Base-by-base conservation (phyloP, 2,888 invertebrate genomes). In the Taenaris catops region DNA sequence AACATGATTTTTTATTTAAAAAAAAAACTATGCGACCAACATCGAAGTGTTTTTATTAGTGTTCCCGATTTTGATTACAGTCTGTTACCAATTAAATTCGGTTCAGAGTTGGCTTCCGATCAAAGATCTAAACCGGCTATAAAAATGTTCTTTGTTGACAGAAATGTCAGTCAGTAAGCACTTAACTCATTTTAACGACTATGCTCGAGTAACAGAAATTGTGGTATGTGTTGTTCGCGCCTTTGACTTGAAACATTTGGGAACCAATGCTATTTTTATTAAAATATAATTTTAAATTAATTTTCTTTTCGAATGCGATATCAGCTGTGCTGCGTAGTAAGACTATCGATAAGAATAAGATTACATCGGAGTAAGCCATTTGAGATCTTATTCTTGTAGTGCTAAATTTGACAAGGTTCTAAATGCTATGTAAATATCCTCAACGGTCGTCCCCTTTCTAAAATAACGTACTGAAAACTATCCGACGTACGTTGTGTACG, bases 101-200 rank as follows among this genome's bases (percentile, higher is more conserved):
- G 49, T 53, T 56, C 50, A 47, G 41, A 44, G 39, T 59, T 72
- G 72, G 71, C 72, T 67, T 62, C 62, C 48, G 66, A 70, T 74
- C 71, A 73, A 73, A 67, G 62, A 61, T 61, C 53, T 62, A 21
- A 38, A 27, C 28, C 19, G 20, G 14, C 29, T 12, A 9, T 21
- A 55, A 65, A 65, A 61, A 52, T 38, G 52, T 58, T 58, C 55
- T 53, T 63, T 64, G 65, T 61, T 68, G 62, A 63, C 56, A 53
- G 49, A 47, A 41, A 42, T 54, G 61, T 56, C 63, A 55, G 47
- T 63, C 56, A 52, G 37, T 44, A 43, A 49, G 41, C 47, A 43
- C 50, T 49, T 51, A 42, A 57, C 61, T 29, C 31, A 37, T 34
- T 43, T 36, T 28, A 33, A 33, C 32, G 33, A 36, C 21, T 8